Conservation (phyloP, 2,888 invertebrate genomes). For the Philhelius pedissequus region DNA sequence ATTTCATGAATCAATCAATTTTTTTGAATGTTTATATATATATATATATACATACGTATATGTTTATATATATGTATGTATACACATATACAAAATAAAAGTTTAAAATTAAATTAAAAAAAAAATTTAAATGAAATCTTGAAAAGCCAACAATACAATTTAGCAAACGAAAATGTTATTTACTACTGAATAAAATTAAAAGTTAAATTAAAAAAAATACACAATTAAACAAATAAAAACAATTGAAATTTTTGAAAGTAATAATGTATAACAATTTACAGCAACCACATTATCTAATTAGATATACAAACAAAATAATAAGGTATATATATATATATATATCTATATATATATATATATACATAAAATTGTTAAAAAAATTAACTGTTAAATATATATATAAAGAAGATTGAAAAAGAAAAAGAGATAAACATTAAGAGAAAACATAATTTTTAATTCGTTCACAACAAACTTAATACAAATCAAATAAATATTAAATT, state of each 20-base stretch:
- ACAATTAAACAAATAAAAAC: slow-evolving; percentile 50
- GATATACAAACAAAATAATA: slow-evolving; percentile 58
- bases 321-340: slow-evolving; percentile 39
- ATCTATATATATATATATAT: slow-evolving; percentile 40
- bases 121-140: slow-evolving; percentile 53
- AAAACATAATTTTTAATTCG: slow-evolving; percentile 53
- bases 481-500: slow-evolving; percentile 35
- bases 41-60: slow-evolving; percentile 23
- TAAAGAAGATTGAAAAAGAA: slow-evolving; percentile 20
- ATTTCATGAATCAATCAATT: slow-evolving; percentile 8
- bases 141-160: slow-evolving; percentile 67
- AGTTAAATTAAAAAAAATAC: slow-evolving; percentile 43
- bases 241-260: slow-evolving; percentile 40
- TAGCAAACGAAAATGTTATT: slow-evolving; percentile 51
- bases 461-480: slow-evolving; percentile 40
- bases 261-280: slow-evolving; percentile 40
- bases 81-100: slow-evolving; percentile 61
- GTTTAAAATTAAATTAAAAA: slow-evolving; percentile 51
- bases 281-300: slow-evolving; percentile 35
- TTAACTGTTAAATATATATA: slow-evolving; percentile 55
- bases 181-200: slow-evolving; percentile 56
- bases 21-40: slow-evolving; percentile 9
- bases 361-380: slow-evolving; percentile 54
- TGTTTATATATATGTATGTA: background rate
- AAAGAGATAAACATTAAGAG: slow-evolving; percentile 33